Evolutionary conservation across 2,797 vertebrate genomes (phyloP), one percentile per base, ranked within the genome.

Genomic region (Pseudochromis fuscus): DNA sequence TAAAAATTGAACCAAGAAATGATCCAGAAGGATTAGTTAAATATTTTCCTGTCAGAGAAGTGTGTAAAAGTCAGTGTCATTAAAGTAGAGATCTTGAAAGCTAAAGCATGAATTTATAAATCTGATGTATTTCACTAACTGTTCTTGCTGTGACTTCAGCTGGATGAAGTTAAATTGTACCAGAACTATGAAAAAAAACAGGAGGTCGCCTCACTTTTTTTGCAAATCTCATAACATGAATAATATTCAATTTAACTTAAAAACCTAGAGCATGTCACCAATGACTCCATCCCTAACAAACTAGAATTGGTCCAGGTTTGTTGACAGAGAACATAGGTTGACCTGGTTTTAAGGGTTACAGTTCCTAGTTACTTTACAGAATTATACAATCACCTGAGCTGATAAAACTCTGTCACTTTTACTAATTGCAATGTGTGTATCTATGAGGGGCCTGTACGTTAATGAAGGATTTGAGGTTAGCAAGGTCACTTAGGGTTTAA

Each of bases 321-420:
- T 42, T 33, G 3, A 4, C 24, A 31, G 19, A 48, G 15, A 3
- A 16, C 27, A 33, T 19, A 57, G 19, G 13, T 59, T 67, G 28
- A 64, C 23, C 46, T 49, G 57, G 13, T 74, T 37, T n/a, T 23
- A 24, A 33, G 27, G 23, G 16, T 15, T 44, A 10, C 13, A n/a
- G 40, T 63, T 59, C 24, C 45, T 16, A 45, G 10, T 38, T 45
- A 31, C 16, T 58, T 55, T 16, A 19, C 55, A 37, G 37, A 50
- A 48, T 71, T 67, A 67, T 77, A 61, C 16, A 44, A 49, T 48
- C 18, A 46, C 38, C 27, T 57, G 23, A 19, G 37, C 52, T 21
- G 24, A 28, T 51, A 63, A 51, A 4, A 12, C 21, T 51, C 13
- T n/a, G 3, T 24, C 24, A 30, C 18, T 55, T 27, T 40, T 31